phyloP scores from a whole-genome alignment of 2,113 vertebrate genomes.

The Semnornis frantzii region DNA sequence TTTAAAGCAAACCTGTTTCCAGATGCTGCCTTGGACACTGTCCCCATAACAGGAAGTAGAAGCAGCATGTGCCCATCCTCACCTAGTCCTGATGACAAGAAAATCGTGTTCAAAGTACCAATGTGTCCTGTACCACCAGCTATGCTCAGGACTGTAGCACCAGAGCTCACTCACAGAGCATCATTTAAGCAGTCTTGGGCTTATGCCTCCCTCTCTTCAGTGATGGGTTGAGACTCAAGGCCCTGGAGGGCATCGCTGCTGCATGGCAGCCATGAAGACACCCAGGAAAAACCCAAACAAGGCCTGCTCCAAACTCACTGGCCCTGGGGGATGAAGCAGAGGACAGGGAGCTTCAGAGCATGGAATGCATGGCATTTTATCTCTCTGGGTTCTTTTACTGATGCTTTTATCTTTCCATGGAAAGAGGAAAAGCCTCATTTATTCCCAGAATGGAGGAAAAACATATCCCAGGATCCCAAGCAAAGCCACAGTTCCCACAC shows the following conservation, averaged over 20 bases:
- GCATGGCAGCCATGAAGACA: not conserved
- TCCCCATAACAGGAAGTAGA: not conserved
- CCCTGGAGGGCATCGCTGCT: not conserved
- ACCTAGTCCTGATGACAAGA: not conserved
- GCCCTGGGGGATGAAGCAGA: not conserved
- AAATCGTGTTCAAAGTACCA: not conserved
- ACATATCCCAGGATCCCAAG: not conserved
- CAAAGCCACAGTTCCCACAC: conserved; percentile 41
- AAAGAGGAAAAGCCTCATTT: conserved; percentile 34
- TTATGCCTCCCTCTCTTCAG: not conserved
- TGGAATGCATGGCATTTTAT: not conserved
- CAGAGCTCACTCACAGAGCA: not conserved
- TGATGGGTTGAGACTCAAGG: not conserved
- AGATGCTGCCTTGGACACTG: not conserved
- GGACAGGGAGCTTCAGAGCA: not conserved
- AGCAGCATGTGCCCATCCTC: not conserved
- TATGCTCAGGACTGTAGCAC: not conserved
- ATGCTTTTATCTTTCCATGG: conserved; percentile 23
- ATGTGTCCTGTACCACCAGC: not conserved
- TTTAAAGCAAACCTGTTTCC: not conserved
- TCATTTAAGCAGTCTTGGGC: not conserved
- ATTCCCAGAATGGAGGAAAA: not conserved
- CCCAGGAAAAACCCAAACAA: not conserved
- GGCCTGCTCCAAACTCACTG: not conserved
- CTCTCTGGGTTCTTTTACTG: not conserved